Evolutionary conservation across 2,888 invertebrate genomes (phyloP).

Genomic region (Anorthoa munda): DNA sequence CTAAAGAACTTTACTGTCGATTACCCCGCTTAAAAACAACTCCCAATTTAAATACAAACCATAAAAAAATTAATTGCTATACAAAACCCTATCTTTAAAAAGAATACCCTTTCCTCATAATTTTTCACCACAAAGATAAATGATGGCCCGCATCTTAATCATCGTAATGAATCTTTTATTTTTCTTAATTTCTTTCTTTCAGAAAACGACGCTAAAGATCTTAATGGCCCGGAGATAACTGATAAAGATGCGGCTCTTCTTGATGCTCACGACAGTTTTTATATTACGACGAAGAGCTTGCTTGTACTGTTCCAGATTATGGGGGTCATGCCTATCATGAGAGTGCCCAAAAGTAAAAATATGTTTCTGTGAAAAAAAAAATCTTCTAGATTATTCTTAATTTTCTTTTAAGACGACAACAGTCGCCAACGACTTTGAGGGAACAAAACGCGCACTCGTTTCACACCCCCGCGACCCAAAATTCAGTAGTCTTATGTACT

Average conservation of each 20-base stretch:
- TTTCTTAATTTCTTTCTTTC: conserved; percentile 47
- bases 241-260: conserved; percentile 90
- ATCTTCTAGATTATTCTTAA: background rate
- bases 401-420: background rate
- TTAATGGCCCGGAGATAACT: conserved; percentile 88
- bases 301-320: conserved; percentile 94
- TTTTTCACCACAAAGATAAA: conserved; percentile 48
- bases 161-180: conserved; percentile 56
- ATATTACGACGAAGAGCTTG: conserved; percentile 93
- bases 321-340: conserved; percentile 94
- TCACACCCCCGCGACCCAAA: no score
- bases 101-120: conserved; percentile 25
- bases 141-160: conserved; percentile 44
- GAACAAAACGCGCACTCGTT: no score
- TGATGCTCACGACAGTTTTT: conserved; percentile 93
- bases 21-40: background rate
- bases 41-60: conserved; percentile 1
- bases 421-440: no score
- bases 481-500: no score
- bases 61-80: background rate
- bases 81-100: conserved; percentile 12
- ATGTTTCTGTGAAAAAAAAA: background rate
- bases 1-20: background rate
- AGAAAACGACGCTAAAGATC: conserved; percentile 81
- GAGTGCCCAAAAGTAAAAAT: conserved; percentile 89